phyloP scores from a whole-genome alignment of 2,797 vertebrate species.

The Champsocephalus esox region DNA sequence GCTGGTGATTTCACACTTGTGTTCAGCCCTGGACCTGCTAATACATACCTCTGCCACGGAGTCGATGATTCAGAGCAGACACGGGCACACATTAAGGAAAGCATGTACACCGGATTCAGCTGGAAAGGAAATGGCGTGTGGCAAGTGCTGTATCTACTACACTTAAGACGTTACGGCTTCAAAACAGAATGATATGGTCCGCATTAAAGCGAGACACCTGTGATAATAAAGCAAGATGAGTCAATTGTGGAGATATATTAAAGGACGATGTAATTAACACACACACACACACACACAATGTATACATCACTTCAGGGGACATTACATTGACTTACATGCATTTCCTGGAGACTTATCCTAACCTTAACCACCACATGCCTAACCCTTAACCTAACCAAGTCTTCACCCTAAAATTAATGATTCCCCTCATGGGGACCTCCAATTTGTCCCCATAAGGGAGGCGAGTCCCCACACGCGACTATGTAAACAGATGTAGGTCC shows the following conservation, averaged over 20 bases:
- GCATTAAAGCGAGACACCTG: neutral
- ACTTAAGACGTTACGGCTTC: neutral
- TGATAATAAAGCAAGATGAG: slow-evolving; percentile 1
- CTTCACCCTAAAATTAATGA: no score
- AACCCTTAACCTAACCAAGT: no score
- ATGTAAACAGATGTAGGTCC: no score
- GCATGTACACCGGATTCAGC: slow-evolving; percentile 6
- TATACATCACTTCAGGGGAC: no score
- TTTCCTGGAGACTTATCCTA: no score
- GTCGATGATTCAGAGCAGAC: slow-evolving; percentile 56
- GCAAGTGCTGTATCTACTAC: neutral
- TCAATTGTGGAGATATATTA: slow-evolving; percentile 4
- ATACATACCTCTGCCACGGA: slow-evolving; percentile 64
- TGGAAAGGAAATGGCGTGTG: neutral
- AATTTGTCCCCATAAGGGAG: no score
- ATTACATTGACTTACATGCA: no score
- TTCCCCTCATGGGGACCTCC: no score
- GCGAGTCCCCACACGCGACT: no score
- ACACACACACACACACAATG: no score
- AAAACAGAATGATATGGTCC: neutral
- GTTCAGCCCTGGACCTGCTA: slow-evolving; percentile 53
- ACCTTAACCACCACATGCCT: no score
- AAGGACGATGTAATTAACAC: neutral
- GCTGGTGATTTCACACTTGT: slow-evolving; percentile 55
- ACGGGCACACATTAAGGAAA: slow-evolving; percentile 58